A percentile compares a stretch with the other conserved stretches of the same genome.
phyloP scores from a whole-genome alignment of 2,113 vertebrate genomes.

The Riparia riparia region DNA sequence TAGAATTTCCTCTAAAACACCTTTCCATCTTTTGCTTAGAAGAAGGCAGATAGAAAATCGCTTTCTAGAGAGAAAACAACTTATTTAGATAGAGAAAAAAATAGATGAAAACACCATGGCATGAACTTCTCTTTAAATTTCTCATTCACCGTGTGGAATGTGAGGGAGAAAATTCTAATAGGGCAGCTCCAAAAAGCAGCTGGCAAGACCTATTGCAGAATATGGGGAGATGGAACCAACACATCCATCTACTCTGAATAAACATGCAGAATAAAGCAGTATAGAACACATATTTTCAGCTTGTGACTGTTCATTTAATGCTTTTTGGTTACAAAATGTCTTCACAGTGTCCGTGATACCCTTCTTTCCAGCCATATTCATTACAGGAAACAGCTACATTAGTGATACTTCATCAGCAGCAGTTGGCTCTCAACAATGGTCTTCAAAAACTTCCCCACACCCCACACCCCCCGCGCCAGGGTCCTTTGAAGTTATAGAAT shows the following conservation, averaged over 20 bases:
- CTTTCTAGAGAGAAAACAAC: background rate
- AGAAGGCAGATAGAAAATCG: background rate
- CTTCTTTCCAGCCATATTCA: background rate
- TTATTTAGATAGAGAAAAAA: background rate
- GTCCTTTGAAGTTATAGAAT: background rate
- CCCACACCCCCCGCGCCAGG: too few species aligned
- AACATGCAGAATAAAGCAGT: background rate
- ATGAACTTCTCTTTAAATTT: background rate
- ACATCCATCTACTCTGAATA: background rate
- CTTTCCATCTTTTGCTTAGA: background rate
- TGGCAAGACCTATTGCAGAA: background rate
- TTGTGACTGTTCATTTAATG: background rate
- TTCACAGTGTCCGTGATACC: fast-evolving
- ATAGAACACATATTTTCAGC: background rate
- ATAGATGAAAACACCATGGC: background rate
- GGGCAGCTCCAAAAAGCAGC: background rate
- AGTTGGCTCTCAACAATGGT: background rate
- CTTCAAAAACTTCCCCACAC: background rate
- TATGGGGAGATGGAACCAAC: background rate
- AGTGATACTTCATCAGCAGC: background rate
- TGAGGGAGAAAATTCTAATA: background rate
- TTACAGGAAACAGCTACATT: background rate
- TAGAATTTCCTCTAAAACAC: background rate
- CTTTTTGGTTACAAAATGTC: background rate
- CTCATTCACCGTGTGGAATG: background rate